These are phyloP conservation scores for Murina feae DNA, from an alignment of 2,113 vertebrate species.

Conservation along the genomic window DNA sequence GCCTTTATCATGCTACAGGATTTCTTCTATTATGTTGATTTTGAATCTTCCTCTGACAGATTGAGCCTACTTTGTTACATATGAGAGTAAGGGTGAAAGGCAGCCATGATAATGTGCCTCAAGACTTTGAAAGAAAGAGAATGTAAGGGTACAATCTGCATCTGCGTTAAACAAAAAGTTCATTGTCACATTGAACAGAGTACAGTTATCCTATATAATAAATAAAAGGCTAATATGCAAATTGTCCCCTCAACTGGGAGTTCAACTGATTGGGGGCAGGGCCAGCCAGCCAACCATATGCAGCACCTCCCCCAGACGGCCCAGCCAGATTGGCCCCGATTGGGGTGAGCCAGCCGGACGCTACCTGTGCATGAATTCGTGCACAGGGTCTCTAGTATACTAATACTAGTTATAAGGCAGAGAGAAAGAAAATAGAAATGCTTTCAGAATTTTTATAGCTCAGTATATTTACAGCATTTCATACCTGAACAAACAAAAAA, in stretches of 20 bases:
- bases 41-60: background rate
- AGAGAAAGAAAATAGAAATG: background rate
- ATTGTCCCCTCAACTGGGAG: too few species aligned
- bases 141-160: fast-evolving
- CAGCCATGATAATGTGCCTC: background rate
- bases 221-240: too few species aligned
- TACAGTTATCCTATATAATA: background rate
- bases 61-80: background rate
- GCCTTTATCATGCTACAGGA: background rate
- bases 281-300: too few species aligned
- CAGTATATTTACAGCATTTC: background rate
- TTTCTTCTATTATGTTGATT: background rate
- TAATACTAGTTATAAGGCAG: background rate
- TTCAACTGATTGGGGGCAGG: too few species aligned
- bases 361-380: too few species aligned
- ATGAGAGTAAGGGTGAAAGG: background rate
- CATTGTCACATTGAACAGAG: fast-evolving
- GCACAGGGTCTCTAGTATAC: too few species aligned
- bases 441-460: background rate
- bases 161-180: background rate
- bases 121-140: background rate
- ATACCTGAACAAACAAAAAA: background rate
- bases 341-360: fast-evolving
- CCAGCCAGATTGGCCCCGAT: too few species aligned
- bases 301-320: too few species aligned